Percentiles rank a stretch among this genome's conserved stretches.
Conservation (phyloP, 2,797 vertebrate species). For the Xiphorhynchus erythropygius region DNA sequence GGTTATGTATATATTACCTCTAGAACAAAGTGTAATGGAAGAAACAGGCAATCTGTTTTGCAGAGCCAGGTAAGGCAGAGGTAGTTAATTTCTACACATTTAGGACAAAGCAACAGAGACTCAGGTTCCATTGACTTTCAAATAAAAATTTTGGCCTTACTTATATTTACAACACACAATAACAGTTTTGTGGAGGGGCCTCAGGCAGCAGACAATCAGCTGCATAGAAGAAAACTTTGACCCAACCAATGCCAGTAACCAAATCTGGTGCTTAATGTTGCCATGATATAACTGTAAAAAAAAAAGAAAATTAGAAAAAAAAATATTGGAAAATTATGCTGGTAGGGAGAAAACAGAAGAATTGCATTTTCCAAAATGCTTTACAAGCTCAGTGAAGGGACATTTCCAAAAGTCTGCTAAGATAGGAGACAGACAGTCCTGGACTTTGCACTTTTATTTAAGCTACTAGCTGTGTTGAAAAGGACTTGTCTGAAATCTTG, state of each 20-base stretch:
- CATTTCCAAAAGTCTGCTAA: neutral
- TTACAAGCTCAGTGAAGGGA: neutral
- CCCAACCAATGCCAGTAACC: neutral
- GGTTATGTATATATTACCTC: neutral
- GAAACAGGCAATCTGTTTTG: neutral
- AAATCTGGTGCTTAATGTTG: neutral
- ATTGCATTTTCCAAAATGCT: neutral
- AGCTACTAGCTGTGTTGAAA: neutral
- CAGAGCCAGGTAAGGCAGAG: neutral
- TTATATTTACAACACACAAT: neutral
- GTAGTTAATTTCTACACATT: neutral
- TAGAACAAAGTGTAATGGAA: fast-evolving
- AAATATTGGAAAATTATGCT: neutral
- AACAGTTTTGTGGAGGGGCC: neutral
- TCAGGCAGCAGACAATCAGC: neutral
- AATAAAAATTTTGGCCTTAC: neutral
- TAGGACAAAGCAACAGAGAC: neutral
- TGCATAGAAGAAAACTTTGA: neutral
- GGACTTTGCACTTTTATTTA: neutral
- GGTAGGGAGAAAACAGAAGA: neutral
- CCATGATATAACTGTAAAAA: neutral
- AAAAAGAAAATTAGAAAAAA: neutral
- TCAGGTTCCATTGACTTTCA: neutral
- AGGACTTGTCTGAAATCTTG: neutral
- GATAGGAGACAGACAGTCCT: neutral